A percentile compares a stretch with the other conserved stretches of the same genome.
Conservation (phyloP, 2,888 invertebrate species). For the Neria commutata region DNA sequence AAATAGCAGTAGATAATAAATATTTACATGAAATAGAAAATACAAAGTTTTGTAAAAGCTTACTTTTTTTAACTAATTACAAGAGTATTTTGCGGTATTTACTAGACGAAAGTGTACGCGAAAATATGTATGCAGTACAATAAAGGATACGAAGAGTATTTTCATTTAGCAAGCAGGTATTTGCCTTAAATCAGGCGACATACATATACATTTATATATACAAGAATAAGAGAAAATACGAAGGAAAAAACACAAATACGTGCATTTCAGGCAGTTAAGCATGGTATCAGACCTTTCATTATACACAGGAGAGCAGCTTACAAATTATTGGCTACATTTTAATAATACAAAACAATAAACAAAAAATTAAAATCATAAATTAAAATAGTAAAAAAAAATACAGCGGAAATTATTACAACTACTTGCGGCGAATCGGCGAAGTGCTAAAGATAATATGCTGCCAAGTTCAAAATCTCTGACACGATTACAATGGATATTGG, state of each 20-base stretch:
- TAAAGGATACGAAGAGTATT: no score
- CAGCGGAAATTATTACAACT: conserved; percentile 12
- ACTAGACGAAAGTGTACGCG: background rate
- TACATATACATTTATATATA: no score
- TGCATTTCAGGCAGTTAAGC: background rate
- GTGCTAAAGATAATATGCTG: conserved; percentile 6
- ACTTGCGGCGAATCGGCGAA: conserved; percentile 19
- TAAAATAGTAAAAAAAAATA: conserved; percentile 17
- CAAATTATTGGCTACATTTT: conserved; percentile 38
- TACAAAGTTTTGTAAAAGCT: background rate
- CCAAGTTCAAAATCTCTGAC: no score
- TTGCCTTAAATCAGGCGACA: no score
- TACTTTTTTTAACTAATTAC: background rate
- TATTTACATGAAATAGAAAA: conserved; percentile 15
- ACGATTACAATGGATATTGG: no score
- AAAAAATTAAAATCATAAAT: conserved; percentile 10
- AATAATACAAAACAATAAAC: conserved; percentile 29
- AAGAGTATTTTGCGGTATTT: background rate
- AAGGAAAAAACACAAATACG: no score
- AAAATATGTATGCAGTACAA: background rate
- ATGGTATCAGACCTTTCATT: background rate
- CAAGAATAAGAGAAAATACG: no score
- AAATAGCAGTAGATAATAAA: conserved; percentile 8
- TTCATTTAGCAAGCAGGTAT: no score
- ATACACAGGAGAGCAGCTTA: background rate